These are phyloP conservation scores for Leucoma salicis DNA, from an alignment of 2,888 invertebrate genomes.

Conservation along the genomic window DNA sequence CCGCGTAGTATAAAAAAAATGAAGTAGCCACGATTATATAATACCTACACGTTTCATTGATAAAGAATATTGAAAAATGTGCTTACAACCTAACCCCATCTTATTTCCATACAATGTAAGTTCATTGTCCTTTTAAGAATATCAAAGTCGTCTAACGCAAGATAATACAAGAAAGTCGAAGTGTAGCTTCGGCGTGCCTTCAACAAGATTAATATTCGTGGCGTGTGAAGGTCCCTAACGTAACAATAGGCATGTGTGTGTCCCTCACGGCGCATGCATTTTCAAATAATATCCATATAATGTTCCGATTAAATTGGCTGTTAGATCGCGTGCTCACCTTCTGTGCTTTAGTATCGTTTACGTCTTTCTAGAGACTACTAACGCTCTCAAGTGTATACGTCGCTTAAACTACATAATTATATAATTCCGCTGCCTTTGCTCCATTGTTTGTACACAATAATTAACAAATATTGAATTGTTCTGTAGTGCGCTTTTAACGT, in stretches of 20 bases:
- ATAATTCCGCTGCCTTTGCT: conserved; percentile 28
- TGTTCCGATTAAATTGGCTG: conserved; percentile 75
- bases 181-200: conserved; percentile 55
- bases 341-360: conserved; percentile 60
- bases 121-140: conserved; percentile 65
- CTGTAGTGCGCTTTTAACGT: conserved; percentile 6
- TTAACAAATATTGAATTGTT: conserved; percentile 1
- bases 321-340: conserved; percentile 60
- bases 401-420: conserved; percentile 31
- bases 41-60: neutral
- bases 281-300: conserved; percentile 79
- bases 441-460: conserved; percentile 29
- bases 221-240: conserved; percentile 65
- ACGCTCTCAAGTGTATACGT: conserved; percentile 22
- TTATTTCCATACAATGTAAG: conserved; percentile 41
- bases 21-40: neutral
- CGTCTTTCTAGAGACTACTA: conserved; percentile 53
- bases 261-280: conserved; percentile 74
- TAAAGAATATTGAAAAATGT: conserved; percentile 24
- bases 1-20: no score
- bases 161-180: conserved; percentile 47
- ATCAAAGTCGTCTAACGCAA: conserved; percentile 44
- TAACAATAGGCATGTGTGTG: conserved; percentile 67
- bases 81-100: conserved; percentile 18
- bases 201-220: conserved; percentile 77